Evolutionary conservation across 2,113 vertebrate genomes (phyloP).

Genomic region (Aspiorhynchus laticeps): DNA sequence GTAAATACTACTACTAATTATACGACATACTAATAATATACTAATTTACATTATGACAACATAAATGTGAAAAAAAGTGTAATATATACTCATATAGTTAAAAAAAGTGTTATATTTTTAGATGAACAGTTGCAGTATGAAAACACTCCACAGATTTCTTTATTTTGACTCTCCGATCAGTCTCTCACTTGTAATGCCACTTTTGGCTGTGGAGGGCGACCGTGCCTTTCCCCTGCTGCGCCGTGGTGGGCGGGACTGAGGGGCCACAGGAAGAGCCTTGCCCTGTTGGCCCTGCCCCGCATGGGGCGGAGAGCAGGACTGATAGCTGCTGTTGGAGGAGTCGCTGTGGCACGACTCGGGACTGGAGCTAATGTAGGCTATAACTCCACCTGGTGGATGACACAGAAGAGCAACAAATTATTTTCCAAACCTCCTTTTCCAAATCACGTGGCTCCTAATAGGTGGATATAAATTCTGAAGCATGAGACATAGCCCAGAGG

Average conservation of each 20-base stretch:
- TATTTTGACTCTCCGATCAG: background rate
- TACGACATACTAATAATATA: too few relatives aligned
- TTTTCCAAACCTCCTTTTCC: background rate
- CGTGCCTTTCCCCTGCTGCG: conserved; percentile 79
- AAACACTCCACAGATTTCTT: background rate
- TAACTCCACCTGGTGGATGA: conserved; percentile 85
- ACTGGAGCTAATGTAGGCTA: conserved; percentile 95
- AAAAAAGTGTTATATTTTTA: background rate
- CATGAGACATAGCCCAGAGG: background rate
- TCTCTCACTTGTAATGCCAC: conserved; percentile 89
- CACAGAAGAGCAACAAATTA: background rate
- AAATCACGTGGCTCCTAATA: background rate
- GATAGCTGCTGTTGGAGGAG: conserved; percentile 91
- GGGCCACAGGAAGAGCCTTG: background rate
- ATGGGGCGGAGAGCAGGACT: conserved; percentile 84
- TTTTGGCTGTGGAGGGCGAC: conserved; percentile 73
- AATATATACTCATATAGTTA: too few relatives aligned
- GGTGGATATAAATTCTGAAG: background rate
- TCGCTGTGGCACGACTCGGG: conserved; percentile 95
- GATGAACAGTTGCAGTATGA: background rate
- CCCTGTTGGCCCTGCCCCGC: conserved; percentile 59
- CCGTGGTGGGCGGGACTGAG: conserved; percentile 70
- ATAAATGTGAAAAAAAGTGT: background rate
- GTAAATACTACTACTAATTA: too few relatives aligned
- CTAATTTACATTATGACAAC: background rate